Evolutionary conservation across 2,888 invertebrate species (phyloP).

Genomic region (Dinocampus coccinellae): DNA sequence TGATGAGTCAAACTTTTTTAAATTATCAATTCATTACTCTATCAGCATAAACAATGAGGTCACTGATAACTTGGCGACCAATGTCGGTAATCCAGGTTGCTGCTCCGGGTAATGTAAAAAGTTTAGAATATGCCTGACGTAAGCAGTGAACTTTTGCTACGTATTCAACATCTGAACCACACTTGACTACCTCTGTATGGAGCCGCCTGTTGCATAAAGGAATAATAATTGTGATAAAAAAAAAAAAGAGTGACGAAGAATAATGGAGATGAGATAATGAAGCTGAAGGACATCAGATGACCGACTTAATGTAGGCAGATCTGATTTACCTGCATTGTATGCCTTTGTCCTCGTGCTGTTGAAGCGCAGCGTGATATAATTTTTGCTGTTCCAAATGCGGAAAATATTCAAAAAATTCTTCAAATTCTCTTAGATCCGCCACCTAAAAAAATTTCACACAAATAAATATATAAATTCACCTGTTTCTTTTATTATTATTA

Average conservation of each 20-base stretch:
- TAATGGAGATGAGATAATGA: slow-evolving; percentile 9
- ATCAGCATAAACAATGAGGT: slow-evolving; percentile 88
- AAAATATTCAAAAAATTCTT: slow-evolving; percentile 83
- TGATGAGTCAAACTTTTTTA: background rate
- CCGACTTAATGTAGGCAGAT: slow-evolving; percentile 20
- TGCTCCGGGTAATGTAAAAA: slow-evolving; percentile 79
- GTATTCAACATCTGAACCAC: slow-evolving; percentile 93
- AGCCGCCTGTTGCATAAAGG: slow-evolving; percentile 73
- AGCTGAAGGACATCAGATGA: slow-evolving; percentile 6
- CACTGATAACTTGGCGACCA: slow-evolving; percentile 90
- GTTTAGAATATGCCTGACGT: slow-evolving; percentile 85
- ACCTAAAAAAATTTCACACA: slow-evolving; percentile 71
- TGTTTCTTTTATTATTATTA: background rate
- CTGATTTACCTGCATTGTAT: slow-evolving; percentile 75
- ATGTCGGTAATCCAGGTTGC: slow-evolving; percentile 89
- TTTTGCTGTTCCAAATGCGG: slow-evolving; percentile 86
- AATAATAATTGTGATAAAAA: slow-evolving; percentile 19
- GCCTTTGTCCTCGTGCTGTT: slow-evolving; percentile 82
- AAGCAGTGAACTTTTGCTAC: slow-evolving; percentile 95
- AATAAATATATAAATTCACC: background rate
- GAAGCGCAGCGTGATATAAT: slow-evolving; percentile 87
- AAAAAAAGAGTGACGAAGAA: background rate
- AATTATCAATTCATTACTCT: slow-evolving; percentile 72
- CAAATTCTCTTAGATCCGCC: slow-evolving; percentile 90
- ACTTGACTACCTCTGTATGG: slow-evolving; percentile 89